Base-by-base conservation (phyloP, 1,140 invertebrate species). In the Wiebesia pumilae region DNA sequence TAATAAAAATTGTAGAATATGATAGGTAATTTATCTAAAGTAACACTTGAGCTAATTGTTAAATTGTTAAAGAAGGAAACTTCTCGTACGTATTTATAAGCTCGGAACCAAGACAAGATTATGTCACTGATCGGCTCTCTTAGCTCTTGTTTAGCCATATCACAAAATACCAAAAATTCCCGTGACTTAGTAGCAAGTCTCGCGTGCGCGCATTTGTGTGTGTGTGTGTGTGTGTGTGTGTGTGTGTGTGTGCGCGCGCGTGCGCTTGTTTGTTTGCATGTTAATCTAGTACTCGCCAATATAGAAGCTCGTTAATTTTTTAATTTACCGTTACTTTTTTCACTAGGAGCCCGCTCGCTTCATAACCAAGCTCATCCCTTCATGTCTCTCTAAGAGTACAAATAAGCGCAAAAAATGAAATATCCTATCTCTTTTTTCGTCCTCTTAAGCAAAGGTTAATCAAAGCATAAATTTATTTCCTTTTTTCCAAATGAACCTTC, bases 11-110 rank as follows among this genome's bases (percentile, higher is more conserved):
- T 81, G 77, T 47, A 73, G 27, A 81, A 14, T 85, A 80, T 51
- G 12, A 71, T 85, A 69, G 75, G 71, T 85, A 73, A 85, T 77
- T 81, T 86, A n/a, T 58, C 79, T 81, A 86, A 85, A 81, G 51
- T 85, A 81, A 81, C 51, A 67, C 35, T 73, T 67, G 78, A 85
- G 21, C 65, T 69, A 79, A 79, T 58, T 80, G 14, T 80, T 47
- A 40, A 67, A 79, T 47, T 54, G 24, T 85, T 27, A n/a, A 30
- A 40, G 54, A 47, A 80, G 27, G 30, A 85, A 43, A 58, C 24
- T 35, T 51, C 62, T 40, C 65, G n/a, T 51, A 40, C 54, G n/a
- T 78, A 78, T 71, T 62, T 19, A 1, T 51, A 79, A 79, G 75
- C 58, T 84, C 58, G n/a, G 19, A 35, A 75, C 38, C 54, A 43